phyloP scores from a whole-genome alignment of 2,113 vertebrate genomes.

The Proteles cristata region DNA sequence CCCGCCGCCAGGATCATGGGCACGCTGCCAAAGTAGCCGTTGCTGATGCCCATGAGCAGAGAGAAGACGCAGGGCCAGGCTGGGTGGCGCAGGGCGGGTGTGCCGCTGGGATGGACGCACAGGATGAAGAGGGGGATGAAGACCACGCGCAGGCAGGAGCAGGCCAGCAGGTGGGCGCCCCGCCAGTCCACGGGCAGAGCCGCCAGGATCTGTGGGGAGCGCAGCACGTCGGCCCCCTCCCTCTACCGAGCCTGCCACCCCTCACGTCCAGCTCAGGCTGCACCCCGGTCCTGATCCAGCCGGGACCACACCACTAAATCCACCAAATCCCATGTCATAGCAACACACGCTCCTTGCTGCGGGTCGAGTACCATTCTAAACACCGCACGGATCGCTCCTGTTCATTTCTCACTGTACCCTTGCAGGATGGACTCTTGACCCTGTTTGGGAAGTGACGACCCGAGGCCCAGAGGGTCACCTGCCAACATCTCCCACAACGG shows the following conservation, averaged over 20 bases:
- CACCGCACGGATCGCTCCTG: fast-evolving
- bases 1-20: constrained; percentile 98
- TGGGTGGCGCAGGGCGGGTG: constrained; percentile 93
- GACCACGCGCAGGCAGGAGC: constrained; percentile 93
- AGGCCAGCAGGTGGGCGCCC: constrained; percentile 93
- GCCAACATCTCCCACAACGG: fast-evolving
- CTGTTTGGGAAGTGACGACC: background rate
- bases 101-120: constrained; percentile 93
- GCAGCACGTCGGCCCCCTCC: fast-evolving
- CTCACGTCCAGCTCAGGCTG: fast-evolving
- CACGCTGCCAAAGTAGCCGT: constrained; percentile 97
- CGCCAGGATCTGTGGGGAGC: constrained; percentile 92
- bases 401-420: fast-evolving
- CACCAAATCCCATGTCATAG: too few relatives aligned
- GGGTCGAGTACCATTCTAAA: fast-evolving
- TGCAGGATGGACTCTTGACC: fast-evolving
- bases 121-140: constrained; percentile 99
- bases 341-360: fast-evolving
- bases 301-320: background rate
- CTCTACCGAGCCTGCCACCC: fast-evolving
- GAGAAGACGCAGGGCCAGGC: constrained; percentile 99
- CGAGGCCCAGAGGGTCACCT: fast-evolving
- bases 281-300: background rate
- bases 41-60: constrained; percentile 97
- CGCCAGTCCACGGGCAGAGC: constrained; percentile 96